Base-by-base conservation (phyloP, 2,888 invertebrate species). In the Oxyteleia sp. region DNA sequence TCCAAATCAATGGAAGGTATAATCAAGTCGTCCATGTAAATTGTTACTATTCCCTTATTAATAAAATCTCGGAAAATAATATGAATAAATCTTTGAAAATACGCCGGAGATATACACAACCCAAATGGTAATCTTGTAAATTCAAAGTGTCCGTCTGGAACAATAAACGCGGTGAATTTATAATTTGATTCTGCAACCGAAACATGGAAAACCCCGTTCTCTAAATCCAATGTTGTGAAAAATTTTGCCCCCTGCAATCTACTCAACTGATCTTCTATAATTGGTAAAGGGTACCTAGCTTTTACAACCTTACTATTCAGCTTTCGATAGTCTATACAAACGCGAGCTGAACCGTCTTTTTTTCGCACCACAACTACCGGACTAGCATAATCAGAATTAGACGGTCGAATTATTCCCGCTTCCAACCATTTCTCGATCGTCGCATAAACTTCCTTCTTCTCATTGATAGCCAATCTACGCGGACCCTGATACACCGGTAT, bases 291-390 rank as follows among this genome's bases (percentile, higher is more conserved):
- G 51, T 83, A 85, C 3, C 84, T 71, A 45, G 84, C 84, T 66
- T 86, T 89, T 5, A 86, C 63, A 0, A 91, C 88, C 75, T 90
- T 89, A 13, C 75, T 66, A 81, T 93, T 93, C 1, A 93, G 29
- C 23, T 84, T 63, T 16, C 93, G 69, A 71, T 91, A 94, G 76
- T 94, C 93, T 0, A 93, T 87, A 69, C 92, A 93, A 1, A 90
- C 23, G 20, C 88, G 49, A 11, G 55, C 63, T 0, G 74, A 45
- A 0, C 86, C 87, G 7, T 88, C 80, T 76, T 89, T 89, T 47
- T 90, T 68, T n/a, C 74, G 84, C 0, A 88, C 86, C 7, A 91
- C 23, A 0, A 89, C 86, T 0, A 90, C 38, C 0, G 88, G 87
- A 66, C 89, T 90, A 0, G 91, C 86, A 59, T 88, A 92, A 15